Evolutionary conservation across 2,888 invertebrate species (phyloP), one percentile per base, ranked within the genome.

Genomic region (Drosophila atripex): DNA sequence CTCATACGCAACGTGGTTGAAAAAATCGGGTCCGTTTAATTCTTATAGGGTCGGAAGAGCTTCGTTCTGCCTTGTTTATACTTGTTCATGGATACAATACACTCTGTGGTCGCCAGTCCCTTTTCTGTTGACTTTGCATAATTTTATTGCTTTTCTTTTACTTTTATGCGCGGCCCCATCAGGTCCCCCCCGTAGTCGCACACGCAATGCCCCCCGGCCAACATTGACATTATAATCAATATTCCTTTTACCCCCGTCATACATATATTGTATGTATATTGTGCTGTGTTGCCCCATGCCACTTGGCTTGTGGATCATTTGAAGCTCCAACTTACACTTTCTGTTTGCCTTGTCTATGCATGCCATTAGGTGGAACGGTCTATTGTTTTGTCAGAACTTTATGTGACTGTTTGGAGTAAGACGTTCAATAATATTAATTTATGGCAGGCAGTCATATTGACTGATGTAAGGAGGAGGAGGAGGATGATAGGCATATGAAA

Each of bases 91-190:
- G 46, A 14, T 9, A n/a, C 45, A 28, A 25, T 14, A 28, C 11
- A 25, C 84, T 80, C 64, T 61, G 76, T 76, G 77, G 66, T 68
- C 55, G 51, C 57, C 77, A 65, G 77, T 76, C 75, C 73, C 63
- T 73, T 84, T 86, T 86, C 82, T 85, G 87, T 86, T 85, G 87
- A 87, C 86, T 87, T 85, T 87, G 85, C 86, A 87, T 87, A 85
- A 85, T 85, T 85, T 85, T 85, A 87, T 85, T 87, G 83, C 79
- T 87, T 87, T 85, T 85, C 83, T 85, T 86, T 84, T 82, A 80
- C 82, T 85, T 85, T 84, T 85, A 82, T 87, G 79, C 75, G 82
- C 49, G 61, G 68, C 75, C 76, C 60, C 61, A 18, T 39, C 69
- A 23, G 47, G 18, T 0, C 14, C 21, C 43, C 38, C 11, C 46